These are phyloP conservation scores for Apaloderma vittatum DNA, from an alignment of 2,113 vertebrate species.

Conservation along the genomic window DNA sequence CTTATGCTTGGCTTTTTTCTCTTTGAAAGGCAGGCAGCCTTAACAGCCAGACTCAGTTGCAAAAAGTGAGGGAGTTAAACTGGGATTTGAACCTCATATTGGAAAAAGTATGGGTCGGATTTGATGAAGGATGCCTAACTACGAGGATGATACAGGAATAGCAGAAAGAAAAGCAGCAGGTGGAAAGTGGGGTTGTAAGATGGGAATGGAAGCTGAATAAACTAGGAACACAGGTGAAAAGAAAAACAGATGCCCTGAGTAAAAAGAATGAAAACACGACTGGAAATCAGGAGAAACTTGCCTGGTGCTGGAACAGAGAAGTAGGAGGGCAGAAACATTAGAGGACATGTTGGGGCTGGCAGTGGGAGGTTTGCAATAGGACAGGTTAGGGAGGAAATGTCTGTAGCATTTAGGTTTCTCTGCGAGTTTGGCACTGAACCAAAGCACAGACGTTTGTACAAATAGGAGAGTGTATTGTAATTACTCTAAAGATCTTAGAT, in stretches of 20 bases:
- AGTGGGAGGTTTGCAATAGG: neutral
- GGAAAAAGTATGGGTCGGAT: neutral
- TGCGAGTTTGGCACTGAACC: constrained; percentile 22
- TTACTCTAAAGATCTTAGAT: neutral
- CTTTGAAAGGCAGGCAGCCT: neutral
- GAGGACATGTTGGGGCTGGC: constrained; percentile 14
- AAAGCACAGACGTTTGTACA: constrained; percentile 12
- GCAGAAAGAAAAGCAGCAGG: neutral
- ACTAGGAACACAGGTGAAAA: neutral
- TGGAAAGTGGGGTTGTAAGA: neutral
- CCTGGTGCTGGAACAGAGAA: neutral
- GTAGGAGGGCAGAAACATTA: neutral
- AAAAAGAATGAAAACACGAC: neutral
- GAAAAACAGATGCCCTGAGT: neutral
- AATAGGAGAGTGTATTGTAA: neutral
- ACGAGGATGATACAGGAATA: rapidly evolving
- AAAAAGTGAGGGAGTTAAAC: neutral
- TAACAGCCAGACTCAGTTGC: neutral
- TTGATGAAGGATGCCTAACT: neutral
- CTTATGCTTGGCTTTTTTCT: neutral
- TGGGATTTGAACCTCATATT: neutral
- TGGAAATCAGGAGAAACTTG: neutral
- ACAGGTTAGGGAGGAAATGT: neutral
- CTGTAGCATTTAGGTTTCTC: neutral
- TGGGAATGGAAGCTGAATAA: neutral